These are phyloP conservation scores for Himalopsyche kuldschensis DNA, from an alignment of 2,888 invertebrate species.

Conservation along the genomic window DNA sequence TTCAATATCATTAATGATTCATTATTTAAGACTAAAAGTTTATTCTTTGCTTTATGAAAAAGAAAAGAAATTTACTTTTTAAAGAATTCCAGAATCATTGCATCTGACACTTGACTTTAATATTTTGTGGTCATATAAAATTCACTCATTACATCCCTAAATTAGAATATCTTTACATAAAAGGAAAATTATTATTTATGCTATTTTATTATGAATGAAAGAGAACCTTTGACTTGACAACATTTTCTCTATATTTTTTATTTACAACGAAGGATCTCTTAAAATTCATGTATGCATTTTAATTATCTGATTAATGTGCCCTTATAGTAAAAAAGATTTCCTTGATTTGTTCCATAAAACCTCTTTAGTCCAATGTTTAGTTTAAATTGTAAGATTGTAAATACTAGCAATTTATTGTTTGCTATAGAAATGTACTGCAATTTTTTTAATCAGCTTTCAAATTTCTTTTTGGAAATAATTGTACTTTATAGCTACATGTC, in stretches of 20 bases:
- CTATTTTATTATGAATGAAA: neutral
- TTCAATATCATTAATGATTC: too few species aligned
- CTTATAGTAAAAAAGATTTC: neutral
- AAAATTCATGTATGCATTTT: slow-evolving; percentile 23
- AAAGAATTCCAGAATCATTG: too few species aligned
- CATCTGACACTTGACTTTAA: too few species aligned
- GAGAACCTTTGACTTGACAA: slow-evolving; percentile 7
- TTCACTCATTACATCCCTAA: neutral
- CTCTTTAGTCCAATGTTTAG: neutral
- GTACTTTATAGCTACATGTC: slow-evolving; percentile 15
- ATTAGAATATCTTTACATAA: neutral
- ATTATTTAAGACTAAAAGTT: too few species aligned
- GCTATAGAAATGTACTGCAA: slow-evolving; percentile 1
- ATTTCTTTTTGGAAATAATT: slow-evolving; percentile 11
- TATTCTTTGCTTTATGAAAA: too few species aligned
- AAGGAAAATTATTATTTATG: neutral
- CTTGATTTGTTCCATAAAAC: neutral
- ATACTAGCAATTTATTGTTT: slow-evolving; percentile 6
- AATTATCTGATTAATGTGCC: neutral
- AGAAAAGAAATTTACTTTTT: too few species aligned
- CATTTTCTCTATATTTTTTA: slow-evolving; percentile 28
- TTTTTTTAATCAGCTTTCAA: slow-evolving; percentile 7
- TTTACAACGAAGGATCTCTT: slow-evolving; percentile 36
- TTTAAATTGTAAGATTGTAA: slow-evolving; percentile 23
- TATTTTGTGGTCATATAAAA: neutral